Percentiles rank a stretch among this genome's conserved stretches.
Evolutionary conservation across 2,797 vertebrate species (phyloP).

Genomic region (Limnodromus scolopaceus): DNA sequence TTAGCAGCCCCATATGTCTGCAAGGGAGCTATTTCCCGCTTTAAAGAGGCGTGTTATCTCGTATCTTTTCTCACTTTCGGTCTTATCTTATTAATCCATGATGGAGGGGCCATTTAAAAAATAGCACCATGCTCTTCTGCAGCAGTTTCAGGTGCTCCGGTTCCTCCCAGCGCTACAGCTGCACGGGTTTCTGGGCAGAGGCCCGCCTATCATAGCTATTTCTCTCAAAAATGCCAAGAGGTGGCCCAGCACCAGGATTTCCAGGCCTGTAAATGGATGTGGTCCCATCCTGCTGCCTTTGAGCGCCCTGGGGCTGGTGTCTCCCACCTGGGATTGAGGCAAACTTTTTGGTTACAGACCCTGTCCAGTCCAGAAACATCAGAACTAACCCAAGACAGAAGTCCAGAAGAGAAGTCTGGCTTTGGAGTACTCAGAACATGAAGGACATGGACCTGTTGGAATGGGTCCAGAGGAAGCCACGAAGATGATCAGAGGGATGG

Average conservation of each 20-base stretch:
- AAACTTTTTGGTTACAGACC: not conserved
- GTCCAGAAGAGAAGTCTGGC: not conserved
- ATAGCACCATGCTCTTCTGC: not conserved
- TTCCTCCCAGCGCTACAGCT: not conserved
- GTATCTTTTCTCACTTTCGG: not conserved
- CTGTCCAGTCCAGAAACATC: not conserved
- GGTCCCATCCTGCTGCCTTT: not conserved
- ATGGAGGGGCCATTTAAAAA: not conserved
- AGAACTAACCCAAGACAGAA: not conserved
- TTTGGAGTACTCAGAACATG: too few relatives aligned
- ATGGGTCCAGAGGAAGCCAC: too few relatives aligned
- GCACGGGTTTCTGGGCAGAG: not conserved
- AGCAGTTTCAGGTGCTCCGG: not conserved
- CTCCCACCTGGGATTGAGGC: not conserved
- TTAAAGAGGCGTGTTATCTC: not conserved
- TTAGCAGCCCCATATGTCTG: not conserved
- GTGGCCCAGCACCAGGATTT: not conserved
- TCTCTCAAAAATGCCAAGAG: not conserved
- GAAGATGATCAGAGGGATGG: too few relatives aligned
- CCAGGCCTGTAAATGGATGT: not conserved
- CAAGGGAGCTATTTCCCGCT: not conserved
- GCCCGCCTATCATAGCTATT: accelerated
- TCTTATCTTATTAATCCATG: not conserved
- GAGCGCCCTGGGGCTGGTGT: accelerated
- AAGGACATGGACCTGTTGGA: too few relatives aligned